Evolutionary conservation across 2,888 invertebrate genomes (phyloP), one percentile per base, ranked within the genome.

Genomic region (Epistrophe grossulariae): DNA sequence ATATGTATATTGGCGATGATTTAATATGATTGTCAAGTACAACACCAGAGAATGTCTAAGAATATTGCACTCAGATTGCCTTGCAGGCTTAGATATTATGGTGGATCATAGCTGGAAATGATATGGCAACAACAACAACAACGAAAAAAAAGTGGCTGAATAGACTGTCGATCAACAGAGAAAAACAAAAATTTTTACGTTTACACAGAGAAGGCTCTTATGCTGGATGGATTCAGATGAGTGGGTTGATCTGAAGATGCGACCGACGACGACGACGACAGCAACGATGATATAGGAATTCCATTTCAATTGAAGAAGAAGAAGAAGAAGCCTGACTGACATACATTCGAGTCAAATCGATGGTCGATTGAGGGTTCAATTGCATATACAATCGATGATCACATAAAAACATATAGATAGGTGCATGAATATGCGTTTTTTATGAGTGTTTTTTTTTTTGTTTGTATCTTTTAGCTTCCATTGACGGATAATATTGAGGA

Each of bases 11-110:
- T 24, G 48, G 64, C 79, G 79, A 87, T 83, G 87, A 87, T 87
- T 87, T 87, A 87, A 87, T 76, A 83, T 72, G 83, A 87, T 87
- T 87, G 87, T 87, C 87, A 83, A 87, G 87, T 68, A 76, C 73
- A 64, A 48, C 73, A 59, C 13, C 79, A 24, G 62, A 48, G 72
- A 48, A 66, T 70, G 68, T 24, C 24, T 60, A 9, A 35, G 78
- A 71, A 70, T 78, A 84, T 73, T 55, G 62, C 52, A 77, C 64
- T 80, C 68, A 68, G 77, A 84, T 81, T 74, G 78, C 78, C 85
- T 82, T 48, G 73, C 52, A 59, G 82, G 82, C 82, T 43, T 64
- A 59, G 40, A 74, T 71, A 57, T 48, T 60, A 48, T 68, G 66
- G 55, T 68, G 60, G 68, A 85, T 81, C 77, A 73, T 72, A 66